Percentiles rank a stretch among this genome's conserved stretches.
Evolutionary conservation across 2,113 vertebrate genomes (phyloP).

Genomic region (Phyllostomus discolor): DNA sequence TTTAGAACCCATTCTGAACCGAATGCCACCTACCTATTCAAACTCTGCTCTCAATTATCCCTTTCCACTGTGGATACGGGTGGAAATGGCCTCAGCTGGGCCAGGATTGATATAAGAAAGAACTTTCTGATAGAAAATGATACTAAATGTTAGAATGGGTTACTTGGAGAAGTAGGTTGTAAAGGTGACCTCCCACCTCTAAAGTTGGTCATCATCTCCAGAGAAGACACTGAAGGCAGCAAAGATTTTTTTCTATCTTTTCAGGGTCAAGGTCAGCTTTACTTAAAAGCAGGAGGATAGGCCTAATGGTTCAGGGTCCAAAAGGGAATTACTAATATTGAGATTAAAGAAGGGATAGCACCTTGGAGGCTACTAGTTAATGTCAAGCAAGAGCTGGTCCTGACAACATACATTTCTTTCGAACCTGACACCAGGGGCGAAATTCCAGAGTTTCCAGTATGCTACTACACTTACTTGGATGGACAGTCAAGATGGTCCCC

Average conservation of each 20-base stretch:
- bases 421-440: background rate
- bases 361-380: background rate
- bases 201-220: background rate
- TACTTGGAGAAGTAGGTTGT: background rate
- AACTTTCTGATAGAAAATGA: background rate
- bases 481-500: constrained; percentile 59
- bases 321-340: background rate
- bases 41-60: constrained; percentile 2
- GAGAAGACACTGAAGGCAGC: background rate
- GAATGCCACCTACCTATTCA: constrained; percentile 21
- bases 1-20: constrained; percentile 37
- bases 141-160: background rate
- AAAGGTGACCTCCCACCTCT: background rate
- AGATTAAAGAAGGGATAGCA: constrained; percentile 2
- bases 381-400: background rate
- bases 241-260: background rate
- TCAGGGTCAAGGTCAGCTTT: background rate
- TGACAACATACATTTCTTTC: background rate
- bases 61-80: background rate
- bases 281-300: background rate
- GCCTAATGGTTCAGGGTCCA: background rate
- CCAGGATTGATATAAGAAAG: constrained; percentile 9
- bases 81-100: background rate
- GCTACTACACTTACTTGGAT: constrained; percentile 66
- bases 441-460: background rate